Conservation (phyloP, 2,113 vertebrate genomes). For the Globicephala melas region DNA sequence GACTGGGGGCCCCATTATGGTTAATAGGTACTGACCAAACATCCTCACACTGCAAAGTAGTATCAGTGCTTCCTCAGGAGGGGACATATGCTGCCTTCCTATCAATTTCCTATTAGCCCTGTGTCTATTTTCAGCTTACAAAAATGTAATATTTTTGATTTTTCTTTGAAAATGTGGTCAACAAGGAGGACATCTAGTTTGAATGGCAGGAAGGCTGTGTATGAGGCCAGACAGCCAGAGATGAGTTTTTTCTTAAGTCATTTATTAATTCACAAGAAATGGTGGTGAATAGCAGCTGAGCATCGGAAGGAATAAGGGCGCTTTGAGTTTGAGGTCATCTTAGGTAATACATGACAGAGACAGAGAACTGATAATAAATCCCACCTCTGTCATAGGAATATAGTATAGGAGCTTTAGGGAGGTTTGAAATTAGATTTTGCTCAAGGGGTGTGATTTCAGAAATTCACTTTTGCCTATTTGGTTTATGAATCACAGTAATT, state of each 20-base stretch:
- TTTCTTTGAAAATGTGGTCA: slow-evolving; percentile 15
- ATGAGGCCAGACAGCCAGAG: neutral
- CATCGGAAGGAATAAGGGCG: neutral
- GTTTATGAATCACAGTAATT: neutral
- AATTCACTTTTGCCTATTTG: neutral
- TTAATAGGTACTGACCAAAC: neutral
- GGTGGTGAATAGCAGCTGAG: neutral
- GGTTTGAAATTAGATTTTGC: neutral
- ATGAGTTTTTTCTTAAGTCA: neutral
- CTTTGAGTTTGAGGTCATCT: neutral
- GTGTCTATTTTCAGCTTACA: neutral
- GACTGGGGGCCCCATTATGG: neutral
- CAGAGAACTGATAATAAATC: neutral
- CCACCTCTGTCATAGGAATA: neutral
- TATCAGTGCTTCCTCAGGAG: neutral
- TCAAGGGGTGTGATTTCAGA: neutral
- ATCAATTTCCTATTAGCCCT: neutral
- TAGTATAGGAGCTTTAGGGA: neutral
- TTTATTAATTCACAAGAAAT: neutral
- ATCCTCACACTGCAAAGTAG: too few species aligned
- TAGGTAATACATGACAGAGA: neutral
- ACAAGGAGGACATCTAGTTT: slow-evolving; percentile 33
- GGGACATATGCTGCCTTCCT: neutral
- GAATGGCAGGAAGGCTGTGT: neutral
- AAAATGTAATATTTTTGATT: neutral